Evolutionary conservation across 2,888 invertebrate species (phyloP).

Genomic region (Brenthis ino): DNA sequence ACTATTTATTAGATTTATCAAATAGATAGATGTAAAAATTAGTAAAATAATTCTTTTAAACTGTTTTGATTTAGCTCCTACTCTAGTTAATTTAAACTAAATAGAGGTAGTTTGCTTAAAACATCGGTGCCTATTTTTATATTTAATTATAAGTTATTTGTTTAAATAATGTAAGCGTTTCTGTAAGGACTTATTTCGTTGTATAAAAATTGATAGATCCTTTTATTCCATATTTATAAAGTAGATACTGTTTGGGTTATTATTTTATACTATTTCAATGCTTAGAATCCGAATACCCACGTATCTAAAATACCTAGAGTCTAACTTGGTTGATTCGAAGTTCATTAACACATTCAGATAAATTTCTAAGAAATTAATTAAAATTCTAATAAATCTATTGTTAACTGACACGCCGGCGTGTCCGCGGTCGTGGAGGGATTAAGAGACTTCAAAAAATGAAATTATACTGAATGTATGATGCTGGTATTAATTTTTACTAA

Average conservation of each 20-base stretch:
- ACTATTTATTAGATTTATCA: slow-evolving; percentile 41
- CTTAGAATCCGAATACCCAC: background rate
- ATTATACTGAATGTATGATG: too few relatives aligned
- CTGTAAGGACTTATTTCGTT: slow-evolving; percentile 18
- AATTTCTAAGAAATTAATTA: too few relatives aligned
- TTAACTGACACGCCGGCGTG: too few relatives aligned
- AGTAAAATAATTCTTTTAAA: slow-evolving; percentile 40
- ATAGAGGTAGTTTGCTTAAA: slow-evolving; percentile 68
- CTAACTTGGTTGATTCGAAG: too few relatives aligned
- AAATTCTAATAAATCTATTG: too few relatives aligned
- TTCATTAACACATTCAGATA: too few relatives aligned
- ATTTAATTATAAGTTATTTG: slow-evolving; percentile 42
- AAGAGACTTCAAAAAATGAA: too few relatives aligned
- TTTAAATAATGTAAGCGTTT: slow-evolving; percentile 42
- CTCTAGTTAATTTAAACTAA: slow-evolving; percentile 28
- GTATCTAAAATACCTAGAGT: background rate
- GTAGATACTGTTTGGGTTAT: slow-evolving; percentile 4
- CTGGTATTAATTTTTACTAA: too few relatives aligned
- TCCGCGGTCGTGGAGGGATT: too few relatives aligned
- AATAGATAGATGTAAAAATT: slow-evolving; percentile 41
- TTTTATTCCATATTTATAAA: background rate
- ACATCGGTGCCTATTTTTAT: slow-evolving; percentile 68
- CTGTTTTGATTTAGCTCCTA: slow-evolving; percentile 37
- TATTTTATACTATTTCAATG: background rate
- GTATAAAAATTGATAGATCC: background rate